Conservation (phyloP, 2,113 vertebrate species). For the Alligator sinensis region DNA sequence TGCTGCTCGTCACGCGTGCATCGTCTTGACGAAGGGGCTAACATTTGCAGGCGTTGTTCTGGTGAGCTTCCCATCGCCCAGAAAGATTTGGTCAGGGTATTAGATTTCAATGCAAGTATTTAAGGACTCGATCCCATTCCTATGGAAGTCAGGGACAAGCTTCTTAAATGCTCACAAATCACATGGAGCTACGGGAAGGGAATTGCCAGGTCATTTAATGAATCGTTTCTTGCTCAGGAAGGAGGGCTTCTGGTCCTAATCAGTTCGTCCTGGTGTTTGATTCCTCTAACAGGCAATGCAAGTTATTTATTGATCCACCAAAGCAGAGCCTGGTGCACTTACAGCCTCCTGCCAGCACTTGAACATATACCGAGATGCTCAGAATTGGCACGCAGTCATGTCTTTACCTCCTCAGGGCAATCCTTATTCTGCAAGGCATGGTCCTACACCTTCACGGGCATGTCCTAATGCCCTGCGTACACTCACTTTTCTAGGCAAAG, state of each 20-base stretch:
- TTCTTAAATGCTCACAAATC: background rate
- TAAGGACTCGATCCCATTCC: background rate
- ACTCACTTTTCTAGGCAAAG: background rate
- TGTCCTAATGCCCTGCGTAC: background rate
- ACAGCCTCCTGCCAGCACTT: background rate
- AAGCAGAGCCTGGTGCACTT: background rate
- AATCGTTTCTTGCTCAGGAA: background rate
- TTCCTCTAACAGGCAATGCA: background rate
- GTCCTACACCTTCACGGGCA: background rate
- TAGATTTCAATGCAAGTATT: background rate
- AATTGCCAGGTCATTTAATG: background rate
- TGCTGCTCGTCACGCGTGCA: background rate
- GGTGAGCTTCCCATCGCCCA: background rate
- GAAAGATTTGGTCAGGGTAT: background rate
- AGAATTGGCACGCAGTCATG: background rate
- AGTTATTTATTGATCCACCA: background rate
- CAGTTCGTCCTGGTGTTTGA: background rate
- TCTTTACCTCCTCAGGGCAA: background rate
- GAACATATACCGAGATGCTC: background rate
- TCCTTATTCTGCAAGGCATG: background rate
- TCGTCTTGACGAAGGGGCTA: background rate
- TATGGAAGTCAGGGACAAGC: background rate
- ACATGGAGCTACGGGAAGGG: background rate
- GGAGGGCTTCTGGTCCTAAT: background rate
- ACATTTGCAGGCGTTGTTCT: no score